A percentile compares a stretch with the other conserved stretches of the same genome.
Conservation (phyloP, 2,113 vertebrate species). For the Litocranius walleri region DNA sequence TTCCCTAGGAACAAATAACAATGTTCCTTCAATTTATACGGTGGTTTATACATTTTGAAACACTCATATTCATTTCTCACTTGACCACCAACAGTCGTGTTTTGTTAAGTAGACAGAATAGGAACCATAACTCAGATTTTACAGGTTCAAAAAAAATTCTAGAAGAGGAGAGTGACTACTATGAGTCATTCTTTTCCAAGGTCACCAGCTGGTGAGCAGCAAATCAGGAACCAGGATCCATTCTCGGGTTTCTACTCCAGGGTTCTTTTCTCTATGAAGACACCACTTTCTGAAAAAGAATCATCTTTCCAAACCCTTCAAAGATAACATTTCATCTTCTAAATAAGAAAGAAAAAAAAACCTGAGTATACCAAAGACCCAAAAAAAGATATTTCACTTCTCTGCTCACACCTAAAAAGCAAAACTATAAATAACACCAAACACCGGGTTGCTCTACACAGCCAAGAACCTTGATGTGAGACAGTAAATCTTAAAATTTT, state of each 20-base stretch:
- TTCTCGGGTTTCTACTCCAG: not conserved
- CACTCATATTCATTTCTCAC: not conserved
- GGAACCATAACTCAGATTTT: not conserved
- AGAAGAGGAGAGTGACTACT: not conserved
- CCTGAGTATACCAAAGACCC: not conserved
- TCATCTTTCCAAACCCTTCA: not conserved
- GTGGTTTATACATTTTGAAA: not conserved
- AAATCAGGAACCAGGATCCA: not conserved
- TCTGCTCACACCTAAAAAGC: not conserved
- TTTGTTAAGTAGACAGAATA: not conserved
- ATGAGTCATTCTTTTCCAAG: not conserved
- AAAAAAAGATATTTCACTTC: not conserved
- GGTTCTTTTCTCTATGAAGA: not conserved
- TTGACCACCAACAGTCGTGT: not conserved
- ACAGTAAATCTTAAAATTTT: not conserved
- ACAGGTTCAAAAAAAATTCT: conserved; percentile 2
- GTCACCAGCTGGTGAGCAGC: not conserved
- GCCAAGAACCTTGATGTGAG: not conserved
- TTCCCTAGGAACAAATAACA: not conserved
- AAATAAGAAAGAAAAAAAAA: not conserved
- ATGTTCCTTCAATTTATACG: not conserved
- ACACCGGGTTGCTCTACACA: not conserved
- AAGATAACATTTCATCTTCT: not conserved
- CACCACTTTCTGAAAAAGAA: not conserved
- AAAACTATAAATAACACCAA: not conserved